These are phyloP conservation scores for Meloidogyne hapla DNA, from an alignment of 1,140 invertebrate species.

Conservation along the genomic window DNA sequence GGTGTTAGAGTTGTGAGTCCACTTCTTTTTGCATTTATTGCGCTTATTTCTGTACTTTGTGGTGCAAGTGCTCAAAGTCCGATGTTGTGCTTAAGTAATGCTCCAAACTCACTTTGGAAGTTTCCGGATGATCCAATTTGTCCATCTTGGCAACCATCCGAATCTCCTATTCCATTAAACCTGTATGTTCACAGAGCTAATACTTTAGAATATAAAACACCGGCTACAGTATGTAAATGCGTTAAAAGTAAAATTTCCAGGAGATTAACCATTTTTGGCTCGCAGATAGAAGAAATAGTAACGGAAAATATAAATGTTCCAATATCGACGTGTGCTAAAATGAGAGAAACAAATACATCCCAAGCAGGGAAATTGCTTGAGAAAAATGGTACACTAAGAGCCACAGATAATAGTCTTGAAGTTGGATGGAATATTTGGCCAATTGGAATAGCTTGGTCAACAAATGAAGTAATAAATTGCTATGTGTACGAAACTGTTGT, in stretches of 20 bases:
- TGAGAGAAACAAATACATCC: neutral
- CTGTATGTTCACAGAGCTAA: neutral
- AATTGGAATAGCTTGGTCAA: neutral
- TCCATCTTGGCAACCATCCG: neutral
- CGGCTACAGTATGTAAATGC: neutral
- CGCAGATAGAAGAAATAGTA: neutral
- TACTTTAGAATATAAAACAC: neutral
- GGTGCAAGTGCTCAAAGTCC: no score
- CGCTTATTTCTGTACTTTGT: no score
- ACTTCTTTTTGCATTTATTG: neutral
- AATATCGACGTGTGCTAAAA: neutral
- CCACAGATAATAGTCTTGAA: neutral
- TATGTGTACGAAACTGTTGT: slow-evolving; percentile 3
- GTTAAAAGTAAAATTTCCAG: neutral
- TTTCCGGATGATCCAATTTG: neutral
- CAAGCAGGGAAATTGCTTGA: neutral
- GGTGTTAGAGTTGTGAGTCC: neutral
- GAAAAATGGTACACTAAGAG: neutral
- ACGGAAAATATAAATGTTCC: neutral
- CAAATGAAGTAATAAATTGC: neutral
- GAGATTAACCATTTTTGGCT: neutral
- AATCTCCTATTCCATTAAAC: neutral
- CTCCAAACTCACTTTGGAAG: neutral
- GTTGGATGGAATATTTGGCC: slow-evolving; percentile 13
- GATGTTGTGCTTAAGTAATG: neutral